Percentiles rank a stretch among this genome's conserved stretches.
Evolutionary conservation across 1,140 invertebrate genomes (phyloP).

Genomic region (Cephus cinctus): DNA sequence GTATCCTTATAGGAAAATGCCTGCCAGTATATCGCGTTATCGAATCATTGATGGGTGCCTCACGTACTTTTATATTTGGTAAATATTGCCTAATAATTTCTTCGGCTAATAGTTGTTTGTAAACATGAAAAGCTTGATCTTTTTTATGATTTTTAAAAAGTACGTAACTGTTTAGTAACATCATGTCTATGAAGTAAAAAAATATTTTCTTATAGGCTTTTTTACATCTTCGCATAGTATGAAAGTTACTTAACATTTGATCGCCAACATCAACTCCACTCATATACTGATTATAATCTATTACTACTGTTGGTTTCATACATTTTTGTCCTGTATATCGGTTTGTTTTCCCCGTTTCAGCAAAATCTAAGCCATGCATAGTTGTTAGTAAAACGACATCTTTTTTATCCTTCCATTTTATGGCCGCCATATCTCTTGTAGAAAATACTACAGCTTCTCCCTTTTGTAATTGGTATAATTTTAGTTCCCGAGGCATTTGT

Average conservation of each 20-base stretch:
- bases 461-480: conserved; percentile 12
- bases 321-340: conserved; percentile 15
- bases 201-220: conserved; percentile 21
- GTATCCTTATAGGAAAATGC: conserved; percentile 21
- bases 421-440: conserved; percentile 15
- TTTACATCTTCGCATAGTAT: conserved; percentile 17
- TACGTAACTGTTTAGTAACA: conserved; percentile 18
- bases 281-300: conserved; percentile 24
- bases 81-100: conserved; percentile 8
- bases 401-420: conserved; percentile 16
- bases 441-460: conserved; percentile 16
- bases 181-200: conserved; percentile 21
- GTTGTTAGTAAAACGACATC: conserved; percentile 13
- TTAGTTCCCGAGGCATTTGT: conserved; percentile 16
- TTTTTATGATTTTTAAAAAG: conserved; percentile 17
- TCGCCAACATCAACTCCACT: conserved; percentile 22
- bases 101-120: conserved; percentile 10
- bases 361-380: conserved; percentile 11
- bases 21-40: conserved; percentile 17
- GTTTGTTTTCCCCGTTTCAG: conserved; percentile 19
- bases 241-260: conserved; percentile 19
- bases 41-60: conserved; percentile 11
- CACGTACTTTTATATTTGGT: conserved; percentile 9
- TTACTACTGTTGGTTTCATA: conserved; percentile 21
- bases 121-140: conserved; percentile 16